Base-by-base conservation (phyloP, 2,888 invertebrate species). In the Volucella zonaria region DNA sequence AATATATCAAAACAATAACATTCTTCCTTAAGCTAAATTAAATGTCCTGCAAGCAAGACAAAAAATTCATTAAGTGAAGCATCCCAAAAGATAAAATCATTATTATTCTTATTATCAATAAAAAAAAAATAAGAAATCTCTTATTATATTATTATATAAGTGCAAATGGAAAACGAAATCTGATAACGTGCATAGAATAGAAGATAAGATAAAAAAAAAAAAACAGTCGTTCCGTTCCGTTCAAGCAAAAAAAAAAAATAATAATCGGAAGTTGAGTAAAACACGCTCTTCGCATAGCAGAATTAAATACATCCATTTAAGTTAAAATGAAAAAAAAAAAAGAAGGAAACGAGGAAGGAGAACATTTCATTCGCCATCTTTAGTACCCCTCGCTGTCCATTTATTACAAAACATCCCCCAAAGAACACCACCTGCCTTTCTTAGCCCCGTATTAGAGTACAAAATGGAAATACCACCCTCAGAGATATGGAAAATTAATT, bases 271-370 rank as follows among this genome's bases (percentile, higher is more conserved):
- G 68, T 54, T 64, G 54, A 79, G 68, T 54, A 70, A 58, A 74
- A 76, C 80, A 80, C 66, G 64, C 68, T 68, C 68, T 75, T 56
- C 80, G 59, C 76, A 66, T 51, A 76, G 52, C 45, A 75, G 80
- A 85, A 83, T 83, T 79, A 83, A 85, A 80, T 80, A 75, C 83
- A 83, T 80, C 74, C 75, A 85, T 85, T 85, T 71, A 80, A 75
- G 31, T 83, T 71, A 43, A 83, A 80, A 70, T 62, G 58, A 70
- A 79, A 70, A 79, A 74, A 42, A 71, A 82, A 77, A 67, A 68
- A 62, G 47, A 58, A 79, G 31, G 64, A 9, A 79, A 51, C 23
- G 47, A 68, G 58, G 67, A 52, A 59, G 43, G 45, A 12, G 40
- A 77, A 31, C 62, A 52, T 64, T 59, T 59, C 18, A 40, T 49